Evolutionary conservation across 2,113 vertebrate genomes (phyloP).

Genomic region (Malurus cyaneus): DNA sequence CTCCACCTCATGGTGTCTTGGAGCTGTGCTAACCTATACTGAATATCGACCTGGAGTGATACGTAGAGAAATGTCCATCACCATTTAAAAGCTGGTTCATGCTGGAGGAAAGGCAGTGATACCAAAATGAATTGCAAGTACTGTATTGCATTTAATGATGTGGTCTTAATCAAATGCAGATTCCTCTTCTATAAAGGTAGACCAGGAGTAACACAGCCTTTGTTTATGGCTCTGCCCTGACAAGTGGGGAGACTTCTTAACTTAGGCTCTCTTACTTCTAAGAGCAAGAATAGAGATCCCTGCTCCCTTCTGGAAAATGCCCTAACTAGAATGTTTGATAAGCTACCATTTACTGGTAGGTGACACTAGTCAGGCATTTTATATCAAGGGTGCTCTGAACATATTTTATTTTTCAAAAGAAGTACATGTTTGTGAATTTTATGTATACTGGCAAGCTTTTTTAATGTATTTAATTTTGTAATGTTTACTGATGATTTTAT

Average conservation of each 20-base stretch:
- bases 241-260: not conserved
- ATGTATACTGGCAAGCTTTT: conserved; percentile 82
- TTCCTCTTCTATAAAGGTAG: conserved; percentile 12
- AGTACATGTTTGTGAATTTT: conserved; percentile 81
- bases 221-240: conserved; percentile 2
- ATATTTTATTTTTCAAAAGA: conserved; percentile 81
- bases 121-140: not conserved
- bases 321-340: conserved; percentile 40
- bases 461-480: conserved; percentile 85
- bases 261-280: not conserved
- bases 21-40: conserved; percentile 31
- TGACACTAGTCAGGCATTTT: conserved; percentile 73
- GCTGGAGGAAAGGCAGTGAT: conserved; percentile 25
- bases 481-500: conserved; percentile 81
- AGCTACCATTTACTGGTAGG: conserved; percentile 63
- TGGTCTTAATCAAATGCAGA: conserved; percentile 26
- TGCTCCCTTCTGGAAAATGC: conserved; percentile 49
- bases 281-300: conserved; percentile 13
- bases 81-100: not conserved
- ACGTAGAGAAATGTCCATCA: not conserved
- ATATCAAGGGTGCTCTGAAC: conserved; percentile 84
- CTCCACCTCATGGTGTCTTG: conserved; percentile 57
- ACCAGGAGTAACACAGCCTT: not conserved
- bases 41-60: not conserved
- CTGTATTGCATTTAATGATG: not conserved